phyloP scores from a whole-genome alignment of 1,140 invertebrate species.

The Drosophila kanapiae region DNA sequence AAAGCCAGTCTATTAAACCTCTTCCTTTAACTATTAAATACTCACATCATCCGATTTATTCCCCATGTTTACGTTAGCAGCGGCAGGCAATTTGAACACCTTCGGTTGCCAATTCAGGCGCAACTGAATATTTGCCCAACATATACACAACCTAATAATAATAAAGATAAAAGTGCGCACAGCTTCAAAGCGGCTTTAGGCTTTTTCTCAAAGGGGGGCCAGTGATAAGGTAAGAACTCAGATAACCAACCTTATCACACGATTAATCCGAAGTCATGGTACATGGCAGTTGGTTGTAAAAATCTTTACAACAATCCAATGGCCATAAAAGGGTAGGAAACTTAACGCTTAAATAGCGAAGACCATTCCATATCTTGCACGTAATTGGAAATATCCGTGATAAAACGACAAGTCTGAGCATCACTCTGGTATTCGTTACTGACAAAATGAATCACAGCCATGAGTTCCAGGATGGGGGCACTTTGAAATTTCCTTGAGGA shows the following conservation, averaged over 20 bases:
- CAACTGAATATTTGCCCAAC: slow-evolving; percentile 11
- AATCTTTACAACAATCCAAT: not conserved
- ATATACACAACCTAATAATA: not conserved
- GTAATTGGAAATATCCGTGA: slow-evolving; percentile 9
- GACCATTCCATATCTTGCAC: slow-evolving; percentile 16
- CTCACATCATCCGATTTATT: slow-evolving; percentile 9
- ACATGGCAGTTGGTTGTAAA: slow-evolving; percentile 7
- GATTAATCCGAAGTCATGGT: not conserved
- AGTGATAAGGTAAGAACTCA: not conserved
- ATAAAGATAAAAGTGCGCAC: slow-evolving; percentile 15
- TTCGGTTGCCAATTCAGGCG: not conserved
- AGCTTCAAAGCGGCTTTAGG: slow-evolving; percentile 4
- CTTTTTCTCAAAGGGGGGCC: not conserved
- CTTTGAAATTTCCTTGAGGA: no score
- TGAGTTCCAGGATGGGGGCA: no score
- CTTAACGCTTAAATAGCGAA: slow-evolving; percentile 16
- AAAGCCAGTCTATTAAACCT: not conserved
- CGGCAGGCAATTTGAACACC: not conserved
- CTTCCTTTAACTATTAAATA: not conserved
- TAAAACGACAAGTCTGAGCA: slow-evolving; percentile 3
- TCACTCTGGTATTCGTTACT: slow-evolving; percentile 26
- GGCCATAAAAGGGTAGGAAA: slow-evolving; percentile 3
- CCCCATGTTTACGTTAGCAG: not conserved
- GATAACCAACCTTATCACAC: slow-evolving; percentile 6
- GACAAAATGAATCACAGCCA: no score